Conservation (phyloP, 2,888 invertebrate genomes). For the Clitarchus hookeri region DNA sequence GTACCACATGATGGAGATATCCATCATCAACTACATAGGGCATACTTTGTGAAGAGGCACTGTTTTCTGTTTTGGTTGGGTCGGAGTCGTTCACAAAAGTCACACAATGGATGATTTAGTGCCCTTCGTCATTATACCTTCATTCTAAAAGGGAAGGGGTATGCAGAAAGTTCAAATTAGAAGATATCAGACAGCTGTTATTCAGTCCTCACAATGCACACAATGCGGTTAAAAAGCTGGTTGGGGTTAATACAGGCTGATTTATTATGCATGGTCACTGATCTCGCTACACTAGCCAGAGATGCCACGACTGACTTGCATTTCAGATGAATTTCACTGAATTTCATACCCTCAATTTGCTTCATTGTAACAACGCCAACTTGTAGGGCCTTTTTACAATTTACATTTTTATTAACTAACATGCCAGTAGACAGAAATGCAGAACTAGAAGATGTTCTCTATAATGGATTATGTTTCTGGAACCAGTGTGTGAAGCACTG, state of each 20-base stretch:
- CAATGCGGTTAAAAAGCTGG: conserved; percentile 1
- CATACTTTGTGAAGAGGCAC: not conserved
- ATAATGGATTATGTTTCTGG: no score
- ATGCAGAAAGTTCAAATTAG: not conserved
- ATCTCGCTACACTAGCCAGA: conserved; percentile 4
- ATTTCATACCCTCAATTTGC: conserved; percentile 20
- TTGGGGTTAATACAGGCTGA: not conserved
- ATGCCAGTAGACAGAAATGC: no score
- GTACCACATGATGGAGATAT: not conserved
- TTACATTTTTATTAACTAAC: not conserved
- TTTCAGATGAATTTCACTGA: not conserved
- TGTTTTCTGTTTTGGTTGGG: not conserved
- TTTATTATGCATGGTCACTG: not conserved
- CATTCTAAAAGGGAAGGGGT: not conserved
- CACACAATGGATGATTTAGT: not conserved
- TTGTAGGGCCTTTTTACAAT: not conserved
- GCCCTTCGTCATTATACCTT: not conserved
- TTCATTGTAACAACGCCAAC: not conserved
- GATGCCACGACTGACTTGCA: not conserved
- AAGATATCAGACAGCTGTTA: conserved; percentile 1
- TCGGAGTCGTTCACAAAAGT: not conserved
- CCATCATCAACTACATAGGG: not conserved
- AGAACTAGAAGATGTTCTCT: no score
- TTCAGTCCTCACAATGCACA: not conserved
- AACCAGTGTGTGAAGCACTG: no score